Conservation (phyloP, 2,888 invertebrate species). For the Leptinotarsa juncta region DNA sequence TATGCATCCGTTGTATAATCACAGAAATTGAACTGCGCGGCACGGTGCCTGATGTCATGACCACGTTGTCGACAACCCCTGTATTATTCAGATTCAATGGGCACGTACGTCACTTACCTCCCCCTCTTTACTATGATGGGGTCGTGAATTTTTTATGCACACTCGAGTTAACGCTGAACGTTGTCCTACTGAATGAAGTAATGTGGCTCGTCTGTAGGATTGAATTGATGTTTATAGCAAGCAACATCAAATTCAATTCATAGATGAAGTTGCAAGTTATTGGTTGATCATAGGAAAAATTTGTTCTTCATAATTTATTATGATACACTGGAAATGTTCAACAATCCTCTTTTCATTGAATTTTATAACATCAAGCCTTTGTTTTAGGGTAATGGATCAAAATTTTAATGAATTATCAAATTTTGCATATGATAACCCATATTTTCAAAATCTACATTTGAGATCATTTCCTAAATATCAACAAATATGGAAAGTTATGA, state of each 20-base stretch:
- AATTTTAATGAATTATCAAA: no score
- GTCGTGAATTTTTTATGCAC: conserved; percentile 21
- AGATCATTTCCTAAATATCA: no score
- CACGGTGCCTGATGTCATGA: conserved; percentile 13
- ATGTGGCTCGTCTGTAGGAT: conserved; percentile 7
- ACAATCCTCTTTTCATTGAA: no score
- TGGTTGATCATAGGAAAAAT: neutral
- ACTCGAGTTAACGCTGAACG: conserved; percentile 11
- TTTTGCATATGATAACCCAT: no score
- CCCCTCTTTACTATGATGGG: conserved; percentile 29
- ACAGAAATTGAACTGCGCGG: neutral
- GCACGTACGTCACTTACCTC: conserved; percentile 36
- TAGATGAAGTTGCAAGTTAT: neutral
- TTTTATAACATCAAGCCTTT: no score
- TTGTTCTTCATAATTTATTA: no score
- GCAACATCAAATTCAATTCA: neutral
- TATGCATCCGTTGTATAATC: neutral
- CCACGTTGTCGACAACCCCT: conserved; percentile 14
- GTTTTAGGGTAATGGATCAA: no score
- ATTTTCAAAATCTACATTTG: no score
- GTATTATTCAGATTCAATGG: conserved; percentile 29
- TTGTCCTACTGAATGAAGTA: conserved; percentile 9
- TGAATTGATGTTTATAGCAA: neutral
- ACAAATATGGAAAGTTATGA: no score
- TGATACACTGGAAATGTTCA: no score